Percentiles rank a stretch among this genome's conserved stretches.
Evolutionary conservation across 2,797 vertebrate genomes (phyloP).

Genomic region (Dryobates pubescens): DNA sequence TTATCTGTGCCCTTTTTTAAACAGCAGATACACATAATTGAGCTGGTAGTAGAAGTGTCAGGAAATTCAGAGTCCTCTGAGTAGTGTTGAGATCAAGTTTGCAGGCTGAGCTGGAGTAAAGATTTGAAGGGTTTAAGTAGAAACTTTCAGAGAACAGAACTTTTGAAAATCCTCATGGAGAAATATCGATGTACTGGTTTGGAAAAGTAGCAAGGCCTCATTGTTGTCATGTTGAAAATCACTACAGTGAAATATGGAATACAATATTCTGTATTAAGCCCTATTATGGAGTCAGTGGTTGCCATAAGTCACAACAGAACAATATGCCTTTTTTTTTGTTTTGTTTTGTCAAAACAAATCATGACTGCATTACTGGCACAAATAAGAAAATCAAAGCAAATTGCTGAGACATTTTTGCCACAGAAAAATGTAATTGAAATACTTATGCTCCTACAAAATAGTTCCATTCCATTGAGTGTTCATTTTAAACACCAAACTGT

Average conservation of each 20-base stretch:
- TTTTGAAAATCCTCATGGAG: neutral
- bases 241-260: constrained; percentile 9
- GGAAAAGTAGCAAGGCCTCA: neutral
- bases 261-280: neutral
- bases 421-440: constrained; percentile 20
- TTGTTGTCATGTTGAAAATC: neutral
- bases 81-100: neutral
- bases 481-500: constrained; percentile 26
- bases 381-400: constrained; percentile 45
- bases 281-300: neutral
- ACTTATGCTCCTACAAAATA: neutral
- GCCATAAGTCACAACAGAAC: constrained; percentile 6
- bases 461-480: constrained; percentile 4
- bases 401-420: neutral
- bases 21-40: neutral
- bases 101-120: neutral
- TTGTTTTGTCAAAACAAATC: constrained; percentile 17
- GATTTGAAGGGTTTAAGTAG: neutral
- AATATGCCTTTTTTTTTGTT: neutral
- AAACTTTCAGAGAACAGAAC: neutral
- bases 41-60: neutral
- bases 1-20: neutral
- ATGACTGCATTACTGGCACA: constrained; percentile 17
- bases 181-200: neutral
- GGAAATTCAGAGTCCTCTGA: neutral